Evolutionary conservation across 2,797 vertebrate genomes (phyloP), one percentile per base, ranked within the genome.

Genomic region (Fringilla coelebs): DNA sequence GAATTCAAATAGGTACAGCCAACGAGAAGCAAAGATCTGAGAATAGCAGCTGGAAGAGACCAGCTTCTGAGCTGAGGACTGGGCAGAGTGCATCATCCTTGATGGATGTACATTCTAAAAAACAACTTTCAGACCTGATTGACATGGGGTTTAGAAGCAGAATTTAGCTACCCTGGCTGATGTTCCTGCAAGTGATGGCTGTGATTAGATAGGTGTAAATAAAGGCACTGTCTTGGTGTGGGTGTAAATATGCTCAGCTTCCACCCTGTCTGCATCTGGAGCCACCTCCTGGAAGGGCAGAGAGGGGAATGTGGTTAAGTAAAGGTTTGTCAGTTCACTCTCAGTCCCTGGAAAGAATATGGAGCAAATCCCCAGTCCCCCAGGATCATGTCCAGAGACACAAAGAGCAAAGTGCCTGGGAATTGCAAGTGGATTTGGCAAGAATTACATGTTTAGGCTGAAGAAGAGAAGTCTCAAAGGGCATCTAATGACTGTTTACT

Each of bases 221-320:
- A 75, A 62, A 62, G 31, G 8, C 4, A 43, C 8, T 48, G 0
- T 32, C 43, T 8, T 12, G 17, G 10, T 32, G 13, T 40, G 14
- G 22, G 12, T 36, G 25, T 20, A 32, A 55, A 41, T 14, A 10
- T 46, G 13, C 8, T 82, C 62, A 38, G 11, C 41, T 26, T 55
- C 0, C 0, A 38, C 18, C 11, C 26, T 60, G 9, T 16, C 19
- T 40, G 41, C 9, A 40, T 46, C 19, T 78, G 66, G 19, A 91
- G 40, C 20, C 12, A 49, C 20, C 46, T 45, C 2, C n/a, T 46
- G 49, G 29, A 83, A 82, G 13, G 34, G 16, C 58, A 49, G 8
- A 0, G 0, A 54, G 40, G 25, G 36, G 28, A 7, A 5, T 28
- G 9, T 41, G 48, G 7, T 26, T 48, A 58, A 49, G 13, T 7